Evolutionary conservation across 53 echinoderm and acorn worm genomes (phyloP).

Genomic region (Glandiceps talaboti): DNA sequence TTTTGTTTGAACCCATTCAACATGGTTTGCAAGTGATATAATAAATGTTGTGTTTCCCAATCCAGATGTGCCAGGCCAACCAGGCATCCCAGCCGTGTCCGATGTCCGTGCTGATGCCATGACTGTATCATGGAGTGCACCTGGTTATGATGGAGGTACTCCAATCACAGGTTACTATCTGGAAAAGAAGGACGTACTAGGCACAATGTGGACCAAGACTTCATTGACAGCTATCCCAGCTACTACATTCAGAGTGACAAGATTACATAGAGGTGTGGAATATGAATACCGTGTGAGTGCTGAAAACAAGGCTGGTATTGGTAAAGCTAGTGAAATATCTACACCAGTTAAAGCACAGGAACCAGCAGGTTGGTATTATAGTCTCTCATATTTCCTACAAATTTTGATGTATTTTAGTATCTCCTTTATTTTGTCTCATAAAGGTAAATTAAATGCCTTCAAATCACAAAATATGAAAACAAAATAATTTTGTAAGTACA

Average conservation of each 20-base stretch:
- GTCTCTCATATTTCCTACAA: no score
- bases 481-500: no score
- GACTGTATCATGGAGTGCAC: conserved; percentile 64
- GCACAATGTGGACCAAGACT: conserved; percentile 38
- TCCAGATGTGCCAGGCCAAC: conserved; percentile 79
- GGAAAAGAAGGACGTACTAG: conserved; percentile 52
- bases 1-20: no score
- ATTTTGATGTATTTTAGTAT: no score
- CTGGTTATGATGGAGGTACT: conserved; percentile 69
- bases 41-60: no score
- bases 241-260: conserved; percentile 35
- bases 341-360: conserved; percentile 47
- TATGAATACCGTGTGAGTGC: conserved; percentile 90
- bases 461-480: no score
- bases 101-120: conserved; percentile 51
- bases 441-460: no score
- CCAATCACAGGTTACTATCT: conserved; percentile 90
- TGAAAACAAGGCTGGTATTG: conserved; percentile 86
- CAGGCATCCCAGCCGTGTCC: conserved; percentile 46
- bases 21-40: no score
- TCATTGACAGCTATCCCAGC: conserved; percentile 48
- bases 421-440: no score
- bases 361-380: conserved; percentile 43
- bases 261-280: conserved; percentile 49
- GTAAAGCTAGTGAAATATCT: conserved; percentile 30